Conservation (phyloP, 2,888 invertebrate genomes). For the Synanthedon tipuliformis region DNA sequence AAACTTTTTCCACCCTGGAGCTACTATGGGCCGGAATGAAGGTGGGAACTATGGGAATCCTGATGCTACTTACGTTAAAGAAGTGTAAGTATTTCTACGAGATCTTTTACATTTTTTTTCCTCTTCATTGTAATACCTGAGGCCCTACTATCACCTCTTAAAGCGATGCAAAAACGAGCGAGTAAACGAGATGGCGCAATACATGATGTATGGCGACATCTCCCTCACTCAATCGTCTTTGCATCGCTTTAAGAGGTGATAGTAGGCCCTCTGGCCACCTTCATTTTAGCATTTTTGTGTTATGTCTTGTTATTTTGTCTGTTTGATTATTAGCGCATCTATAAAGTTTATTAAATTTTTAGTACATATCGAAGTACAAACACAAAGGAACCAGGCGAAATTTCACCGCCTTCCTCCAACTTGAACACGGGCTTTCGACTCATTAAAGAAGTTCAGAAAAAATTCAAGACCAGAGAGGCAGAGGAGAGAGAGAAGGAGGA, state of each 20-base stretch:
- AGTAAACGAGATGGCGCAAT: too few species aligned
- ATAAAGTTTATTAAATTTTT: conserved; percentile 14
- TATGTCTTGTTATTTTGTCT: too few species aligned
- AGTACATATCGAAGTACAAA: conserved; percentile 97
- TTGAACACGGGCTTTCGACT: conserved; percentile 96
- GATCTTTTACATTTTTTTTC: too few species aligned
- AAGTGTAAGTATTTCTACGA: conserved; percentile 78
- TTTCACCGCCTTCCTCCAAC: conserved; percentile 93
- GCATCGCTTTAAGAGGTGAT: too few species aligned
- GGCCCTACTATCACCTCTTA: too few species aligned
- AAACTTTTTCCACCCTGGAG: conserved; percentile 98
- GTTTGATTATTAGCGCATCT: too few species aligned
- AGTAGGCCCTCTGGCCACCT: too few species aligned
- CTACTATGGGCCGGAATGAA: conserved; percentile 94
- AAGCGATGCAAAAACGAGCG: too few species aligned
- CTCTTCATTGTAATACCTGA: too few species aligned
- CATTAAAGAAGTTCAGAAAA: conserved; percentile 99
- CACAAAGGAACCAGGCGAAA: conserved; percentile 96
- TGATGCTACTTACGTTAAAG: conserved; percentile 97
- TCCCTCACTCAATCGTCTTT: too few species aligned
- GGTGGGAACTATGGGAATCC: conserved; percentile 92
- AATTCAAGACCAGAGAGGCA: conserved; percentile 97
- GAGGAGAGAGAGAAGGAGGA: conserved; percentile 99
- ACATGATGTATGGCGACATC: too few species aligned
- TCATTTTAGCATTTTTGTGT: too few species aligned